These are phyloP conservation scores for Drepanosiphum platanoidis DNA, from an alignment of 2,888 invertebrate species.

Conservation along the genomic window DNA sequence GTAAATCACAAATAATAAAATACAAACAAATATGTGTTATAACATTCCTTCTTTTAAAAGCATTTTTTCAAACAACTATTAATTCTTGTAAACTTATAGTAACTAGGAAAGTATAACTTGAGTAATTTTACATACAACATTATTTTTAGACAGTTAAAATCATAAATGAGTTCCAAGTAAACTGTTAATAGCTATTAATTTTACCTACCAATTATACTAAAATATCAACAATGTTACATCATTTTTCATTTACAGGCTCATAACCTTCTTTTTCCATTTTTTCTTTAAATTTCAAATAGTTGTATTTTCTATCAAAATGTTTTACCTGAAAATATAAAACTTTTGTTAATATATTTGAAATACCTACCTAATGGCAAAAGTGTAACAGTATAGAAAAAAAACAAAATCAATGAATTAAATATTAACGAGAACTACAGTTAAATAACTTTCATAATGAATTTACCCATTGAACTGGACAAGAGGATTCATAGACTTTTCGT, in stretches of 20 bases:
- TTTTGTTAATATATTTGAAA: background rate
- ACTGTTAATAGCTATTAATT: background rate
- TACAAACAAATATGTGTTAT: constrained; percentile 6
- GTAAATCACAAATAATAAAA: constrained; percentile 9
- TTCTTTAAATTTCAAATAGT: constrained; percentile 87
- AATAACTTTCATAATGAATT: background rate
- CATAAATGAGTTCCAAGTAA: background rate
- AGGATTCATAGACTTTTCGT: constrained; percentile 79
- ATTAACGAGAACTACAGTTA: background rate
- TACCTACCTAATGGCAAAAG: no score
- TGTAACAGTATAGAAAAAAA: no score
- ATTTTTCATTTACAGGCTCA: constrained; percentile 75
- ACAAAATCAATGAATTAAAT: constrained; percentile 3
- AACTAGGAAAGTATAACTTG: background rate
- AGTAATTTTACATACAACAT: background rate
- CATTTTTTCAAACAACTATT: background rate
- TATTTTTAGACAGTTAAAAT: background rate
- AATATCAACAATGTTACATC: constrained; percentile 5
- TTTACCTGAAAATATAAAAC: constrained; percentile 72
- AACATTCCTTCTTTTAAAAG: background rate
- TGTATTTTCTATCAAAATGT: constrained; percentile 91
- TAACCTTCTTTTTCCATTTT: constrained; percentile 86
- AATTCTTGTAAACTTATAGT: background rate
- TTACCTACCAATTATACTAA: constrained; percentile 52
- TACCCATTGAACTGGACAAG: constrained; percentile 86